Percentiles rank a stretch among this genome's conserved stretches.
These are phyloP conservation scores for Eulemur rufifrons DNA, from an alignment of 2,113 vertebrate species.

Conservation along the genomic window DNA sequence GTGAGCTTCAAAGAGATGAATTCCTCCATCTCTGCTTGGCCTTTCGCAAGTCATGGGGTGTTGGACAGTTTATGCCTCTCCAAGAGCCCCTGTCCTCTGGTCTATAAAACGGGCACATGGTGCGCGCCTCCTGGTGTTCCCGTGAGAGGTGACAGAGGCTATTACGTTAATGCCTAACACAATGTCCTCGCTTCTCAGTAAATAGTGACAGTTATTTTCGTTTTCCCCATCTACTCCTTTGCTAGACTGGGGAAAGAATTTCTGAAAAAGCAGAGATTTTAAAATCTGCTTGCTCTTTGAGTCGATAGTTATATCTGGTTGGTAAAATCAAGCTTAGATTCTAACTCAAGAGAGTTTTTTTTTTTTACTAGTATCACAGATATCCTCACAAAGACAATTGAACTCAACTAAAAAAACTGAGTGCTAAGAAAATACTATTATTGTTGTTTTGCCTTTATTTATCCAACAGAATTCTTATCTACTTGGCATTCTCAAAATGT, in stretches of 20 bases:
- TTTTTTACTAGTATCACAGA: not conserved
- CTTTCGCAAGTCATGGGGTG: fast-evolving
- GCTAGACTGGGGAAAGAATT: not conserved
- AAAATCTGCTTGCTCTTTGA: not conserved
- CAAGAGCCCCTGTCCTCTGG: not conserved
- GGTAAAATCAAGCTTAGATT: not conserved
- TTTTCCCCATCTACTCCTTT: not conserved
- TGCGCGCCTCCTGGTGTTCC: too few species aligned
- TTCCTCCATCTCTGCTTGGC: not conserved
- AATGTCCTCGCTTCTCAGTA: too few species aligned
- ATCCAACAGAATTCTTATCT: not conserved
- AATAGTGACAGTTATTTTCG: not conserved
- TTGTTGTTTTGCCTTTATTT: not conserved
- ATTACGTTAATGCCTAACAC: not conserved
- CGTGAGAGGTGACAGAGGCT: not conserved
- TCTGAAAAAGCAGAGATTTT: not conserved
- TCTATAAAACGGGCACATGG: not conserved
- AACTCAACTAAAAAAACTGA: not conserved
- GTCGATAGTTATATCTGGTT: not conserved
- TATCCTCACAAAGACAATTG: not conserved
- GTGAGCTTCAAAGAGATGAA: not conserved
- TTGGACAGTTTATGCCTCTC: fast-evolving
- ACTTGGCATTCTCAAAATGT: not conserved
- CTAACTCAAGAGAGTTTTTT: not conserved
- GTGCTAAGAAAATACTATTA: not conserved